Evolutionary conservation across 2,888 invertebrate genomes (phyloP), one percentile per base, ranked within the genome.

Genomic region (Drosophila ezoana): DNA sequence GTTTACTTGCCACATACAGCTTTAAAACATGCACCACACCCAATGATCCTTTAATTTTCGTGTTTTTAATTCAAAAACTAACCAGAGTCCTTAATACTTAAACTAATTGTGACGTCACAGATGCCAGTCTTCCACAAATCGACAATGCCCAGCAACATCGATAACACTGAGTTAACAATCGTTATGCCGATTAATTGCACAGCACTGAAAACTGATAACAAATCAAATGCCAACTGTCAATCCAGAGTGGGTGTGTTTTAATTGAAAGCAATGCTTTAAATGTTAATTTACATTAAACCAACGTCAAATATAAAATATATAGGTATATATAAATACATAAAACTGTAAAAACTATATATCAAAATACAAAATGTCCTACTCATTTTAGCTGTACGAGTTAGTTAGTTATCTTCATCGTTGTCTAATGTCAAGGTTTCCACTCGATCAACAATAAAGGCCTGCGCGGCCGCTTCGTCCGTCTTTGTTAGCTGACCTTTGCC

Each of bases 31-130:
- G 3, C n/a, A 20, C 13, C 14, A 20, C 14, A 6, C 10, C 8
- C 5, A 45, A 52, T 43, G 16, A 20, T 14, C 1, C 44, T 28
- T 16, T 11, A n/a, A 11, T 41, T 11, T 23, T 9, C 23, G 11
- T 10, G 1, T n/a, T 44, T 32, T 74, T 66, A 49, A 73, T 71
- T 71, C 57, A 75, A 52, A 54, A 66, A 38, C 8, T 47, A 28
- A 28, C 8, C 4, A 20, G 0, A 13, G 28, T 11, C 13, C 5
- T n/a, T 10, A 37, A 40, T 28, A 28, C 20, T 18, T 8, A 16
- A 16, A 28, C 1, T n/a, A 14, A 18, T 16, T 37, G 40, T 40
- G 58, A 67, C 59, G 72, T 72, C 67, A 59, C 43, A 14, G 32
- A 41, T 53, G 72, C 35, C 51, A 11, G 33, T 20, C 5, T 3